Conservation (phyloP, 2,797 vertebrate species). For the Ataeniobius toweri region DNA sequence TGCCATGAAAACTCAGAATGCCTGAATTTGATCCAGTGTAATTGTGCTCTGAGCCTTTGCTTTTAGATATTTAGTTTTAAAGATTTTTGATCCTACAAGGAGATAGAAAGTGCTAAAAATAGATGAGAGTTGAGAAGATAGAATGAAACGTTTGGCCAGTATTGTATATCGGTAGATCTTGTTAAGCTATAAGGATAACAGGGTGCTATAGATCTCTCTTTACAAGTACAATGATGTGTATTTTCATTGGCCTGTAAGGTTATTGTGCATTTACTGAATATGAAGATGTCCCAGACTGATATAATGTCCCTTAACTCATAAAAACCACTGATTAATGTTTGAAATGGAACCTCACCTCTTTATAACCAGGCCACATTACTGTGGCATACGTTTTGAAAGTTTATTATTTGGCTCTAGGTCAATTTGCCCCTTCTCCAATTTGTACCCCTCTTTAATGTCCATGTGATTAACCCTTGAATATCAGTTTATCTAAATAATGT, state of each 20-base stretch:
- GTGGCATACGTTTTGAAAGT: not conserved
- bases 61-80: conserved; percentile 52
- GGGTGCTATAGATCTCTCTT: conserved; percentile 47
- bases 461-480: not conserved
- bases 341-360: conserved; percentile 44
- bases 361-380: not conserved
- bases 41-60: conserved; percentile 40
- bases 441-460: not conserved
- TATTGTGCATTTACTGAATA: conserved; percentile 50
- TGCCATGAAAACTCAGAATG: conserved; percentile 35
- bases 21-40: conserved; percentile 18
- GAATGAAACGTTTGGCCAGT: conserved; percentile 36
- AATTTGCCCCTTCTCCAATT: not conserved
- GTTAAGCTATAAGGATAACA: conserved; percentile 37
- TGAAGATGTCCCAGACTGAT: conserved; percentile 48
- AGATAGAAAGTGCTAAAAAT: not conserved
- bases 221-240: conserved; percentile 44
- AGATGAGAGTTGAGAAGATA: not conserved
- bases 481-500: not conserved
- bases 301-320: conserved; percentile 56
- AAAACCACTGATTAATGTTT: conserved; percentile 60
- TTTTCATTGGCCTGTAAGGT: conserved; percentile 49
- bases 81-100: conserved; percentile 31
- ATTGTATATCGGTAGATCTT: conserved; percentile 28
- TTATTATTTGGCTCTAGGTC: not conserved